Conservation (phyloP, 2,797 vertebrate species). For the Trematomus bernacchii region DNA sequence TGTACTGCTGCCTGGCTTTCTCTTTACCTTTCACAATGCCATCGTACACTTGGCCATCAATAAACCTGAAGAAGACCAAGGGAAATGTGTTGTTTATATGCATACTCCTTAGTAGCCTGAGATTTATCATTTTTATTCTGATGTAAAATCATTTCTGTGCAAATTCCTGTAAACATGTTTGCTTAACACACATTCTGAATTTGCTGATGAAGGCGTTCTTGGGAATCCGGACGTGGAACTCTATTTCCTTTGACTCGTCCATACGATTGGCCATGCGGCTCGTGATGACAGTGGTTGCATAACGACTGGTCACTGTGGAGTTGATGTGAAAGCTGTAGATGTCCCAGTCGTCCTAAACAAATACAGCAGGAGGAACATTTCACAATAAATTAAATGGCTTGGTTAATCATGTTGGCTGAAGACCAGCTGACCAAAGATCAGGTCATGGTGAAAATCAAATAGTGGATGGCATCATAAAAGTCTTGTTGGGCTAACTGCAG, state of each 20-base stretch:
- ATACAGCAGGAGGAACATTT: slow-evolving; percentile 33
- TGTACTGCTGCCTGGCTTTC: too few relatives aligned
- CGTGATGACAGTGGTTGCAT: slow-evolving; percentile 90
- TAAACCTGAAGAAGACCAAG: too few relatives aligned
- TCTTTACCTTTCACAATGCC: too few relatives aligned
- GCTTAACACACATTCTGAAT: slow-evolving; percentile 92
- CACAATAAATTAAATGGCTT: slow-evolving; percentile 36
- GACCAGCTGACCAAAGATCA: slow-evolving; percentile 55
- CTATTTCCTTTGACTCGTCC: slow-evolving; percentile 81
- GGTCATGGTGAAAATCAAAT: slow-evolving; percentile 27
- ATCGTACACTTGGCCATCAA: too few relatives aligned
- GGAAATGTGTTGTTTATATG: too few relatives aligned
- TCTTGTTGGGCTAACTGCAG: slow-evolving; percentile 44
- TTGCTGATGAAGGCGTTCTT: slow-evolving; percentile 95
- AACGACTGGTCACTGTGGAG: slow-evolving; percentile 89
- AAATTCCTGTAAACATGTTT: not conserved
- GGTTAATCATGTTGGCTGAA: slow-evolving; percentile 7
- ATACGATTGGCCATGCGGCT: slow-evolving; percentile 90
- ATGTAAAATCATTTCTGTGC: not conserved
- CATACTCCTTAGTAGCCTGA: too few relatives aligned
- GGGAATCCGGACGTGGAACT: slow-evolving; percentile 92
- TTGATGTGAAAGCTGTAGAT: slow-evolving; percentile 93
- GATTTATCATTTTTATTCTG: not conserved
- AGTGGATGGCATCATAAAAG: not conserved
- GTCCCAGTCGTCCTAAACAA: slow-evolving; percentile 80